Evolutionary conservation across 2,888 invertebrate genomes (phyloP).

Genomic region (Nomada lathburiana): DNA sequence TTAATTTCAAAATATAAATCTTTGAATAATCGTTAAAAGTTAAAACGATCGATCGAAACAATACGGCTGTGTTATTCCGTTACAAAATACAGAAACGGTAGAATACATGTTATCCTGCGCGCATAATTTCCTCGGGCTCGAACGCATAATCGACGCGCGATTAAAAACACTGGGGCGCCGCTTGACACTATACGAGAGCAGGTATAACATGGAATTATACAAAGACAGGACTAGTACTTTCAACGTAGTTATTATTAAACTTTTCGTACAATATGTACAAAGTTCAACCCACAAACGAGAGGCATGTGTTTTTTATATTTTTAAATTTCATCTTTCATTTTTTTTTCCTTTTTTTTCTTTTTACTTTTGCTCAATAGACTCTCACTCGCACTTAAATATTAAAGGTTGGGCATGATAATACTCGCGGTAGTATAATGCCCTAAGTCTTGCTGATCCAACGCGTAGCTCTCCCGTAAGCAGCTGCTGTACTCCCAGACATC

Average conservation of each 20-base stretch:
- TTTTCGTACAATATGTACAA: conserved; percentile 82
- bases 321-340: conserved; percentile 49
- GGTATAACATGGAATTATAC: conserved; percentile 79
- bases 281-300: conserved; percentile 84
- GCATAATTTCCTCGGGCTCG: conserved; percentile 10
- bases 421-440: conserved; percentile 84
- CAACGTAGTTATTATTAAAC: conserved; percentile 82
- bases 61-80: background rate
- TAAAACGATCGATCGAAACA: conserved; percentile 5
- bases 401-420: conserved; percentile 84
- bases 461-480: conserved; percentile 81
- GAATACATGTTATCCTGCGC: background rate
- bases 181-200: conserved; percentile 59
- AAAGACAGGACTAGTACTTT: conserved; percentile 83
- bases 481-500: conserved; percentile 82
- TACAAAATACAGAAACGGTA: too few species aligned
- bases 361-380: conserved; percentile 78
- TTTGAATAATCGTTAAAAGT: background rate
- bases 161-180: conserved; percentile 36
- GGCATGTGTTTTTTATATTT: conserved; percentile 70
- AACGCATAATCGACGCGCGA: conserved; percentile 20
- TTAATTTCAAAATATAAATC: background rate
- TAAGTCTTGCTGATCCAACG: conserved; percentile 84
- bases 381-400: conserved; percentile 84
- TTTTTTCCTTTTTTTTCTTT: conserved; percentile 46